phyloP scores from a whole-genome alignment of 1,140 invertebrate species.

The Pararge aegeria region DNA sequence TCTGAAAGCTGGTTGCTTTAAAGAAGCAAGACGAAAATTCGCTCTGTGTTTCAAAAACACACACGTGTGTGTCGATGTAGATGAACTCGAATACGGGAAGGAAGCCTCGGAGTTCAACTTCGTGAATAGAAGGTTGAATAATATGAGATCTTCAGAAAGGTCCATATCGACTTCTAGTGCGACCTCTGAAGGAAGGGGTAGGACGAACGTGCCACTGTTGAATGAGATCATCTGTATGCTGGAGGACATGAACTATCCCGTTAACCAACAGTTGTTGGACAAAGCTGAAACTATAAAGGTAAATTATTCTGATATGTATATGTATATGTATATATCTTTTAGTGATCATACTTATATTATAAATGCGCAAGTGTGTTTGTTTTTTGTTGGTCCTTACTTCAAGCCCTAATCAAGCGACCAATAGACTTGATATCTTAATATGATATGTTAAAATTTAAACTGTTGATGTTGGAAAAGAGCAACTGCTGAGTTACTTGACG shows the following conservation, averaged over 20 bases:
- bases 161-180: constrained; percentile 53
- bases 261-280: constrained; percentile 64
- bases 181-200: constrained; percentile 73
- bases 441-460: no score
- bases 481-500: no score
- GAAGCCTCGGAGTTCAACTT: constrained; percentile 60
- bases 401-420: no score
- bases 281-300: constrained; percentile 74
- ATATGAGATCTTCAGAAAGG: constrained; percentile 47
- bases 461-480: no score
- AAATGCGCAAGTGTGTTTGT: no score
- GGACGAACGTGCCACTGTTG: constrained; percentile 83
- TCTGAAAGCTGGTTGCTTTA: constrained; percentile 88
- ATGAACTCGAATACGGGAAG: constrained; percentile 58
- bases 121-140: constrained; percentile 47
- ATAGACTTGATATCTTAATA: no score
- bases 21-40: constrained; percentile 86
- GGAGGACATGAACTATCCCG: constrained; percentile 79
- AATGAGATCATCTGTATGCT: constrained; percentile 85
- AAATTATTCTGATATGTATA: neutral
- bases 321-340: neutral
- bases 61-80: constrained; percentile 50
- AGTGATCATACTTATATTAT: no score
- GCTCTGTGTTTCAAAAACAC: constrained; percentile 80
- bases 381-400: no score